Evolutionary conservation across 2,113 vertebrate genomes (phyloP).

Genomic region (Stigmatopora nigra): DNA sequence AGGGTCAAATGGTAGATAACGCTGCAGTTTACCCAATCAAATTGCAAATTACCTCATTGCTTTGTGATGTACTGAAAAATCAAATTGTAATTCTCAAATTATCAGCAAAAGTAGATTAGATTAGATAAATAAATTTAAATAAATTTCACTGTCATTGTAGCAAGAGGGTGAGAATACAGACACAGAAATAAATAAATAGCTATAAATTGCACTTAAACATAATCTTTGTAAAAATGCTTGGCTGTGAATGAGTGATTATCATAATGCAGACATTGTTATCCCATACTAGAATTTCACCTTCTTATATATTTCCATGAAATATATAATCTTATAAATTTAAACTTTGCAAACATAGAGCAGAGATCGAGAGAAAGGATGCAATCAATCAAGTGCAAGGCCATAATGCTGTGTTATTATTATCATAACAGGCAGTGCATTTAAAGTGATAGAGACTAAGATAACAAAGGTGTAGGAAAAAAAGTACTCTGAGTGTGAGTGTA

Average conservation of each 20-base stretch:
- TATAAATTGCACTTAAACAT: background rate
- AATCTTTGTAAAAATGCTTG: background rate
- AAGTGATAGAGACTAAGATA: background rate
- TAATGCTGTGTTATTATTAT: constrained; percentile 9
- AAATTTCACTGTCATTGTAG: background rate
- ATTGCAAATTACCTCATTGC: too few species aligned
- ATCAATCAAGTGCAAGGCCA: background rate
- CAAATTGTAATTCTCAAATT: too few species aligned
- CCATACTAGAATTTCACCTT: background rate
- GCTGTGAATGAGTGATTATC: too few species aligned
- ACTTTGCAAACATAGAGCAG: constrained; percentile 3
- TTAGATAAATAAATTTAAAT: too few species aligned
- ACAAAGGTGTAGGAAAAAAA: constrained; percentile 5
- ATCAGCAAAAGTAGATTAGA: too few species aligned
- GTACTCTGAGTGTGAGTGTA: constrained; percentile 6
- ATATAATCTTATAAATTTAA: background rate
- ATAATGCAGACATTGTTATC: background rate
- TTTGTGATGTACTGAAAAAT: too few species aligned
- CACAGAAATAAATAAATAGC: too few species aligned
- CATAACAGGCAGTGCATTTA: constrained; percentile 4
- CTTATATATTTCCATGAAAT: constrained; percentile 5
- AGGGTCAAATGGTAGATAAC: too few species aligned
- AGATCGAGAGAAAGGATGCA: background rate
- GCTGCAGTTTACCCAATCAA: too few species aligned
- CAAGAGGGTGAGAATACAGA: too few species aligned